Evolutionary conservation across 2,113 vertebrate genomes (phyloP).

Genomic region (Empidonax traillii): DNA sequence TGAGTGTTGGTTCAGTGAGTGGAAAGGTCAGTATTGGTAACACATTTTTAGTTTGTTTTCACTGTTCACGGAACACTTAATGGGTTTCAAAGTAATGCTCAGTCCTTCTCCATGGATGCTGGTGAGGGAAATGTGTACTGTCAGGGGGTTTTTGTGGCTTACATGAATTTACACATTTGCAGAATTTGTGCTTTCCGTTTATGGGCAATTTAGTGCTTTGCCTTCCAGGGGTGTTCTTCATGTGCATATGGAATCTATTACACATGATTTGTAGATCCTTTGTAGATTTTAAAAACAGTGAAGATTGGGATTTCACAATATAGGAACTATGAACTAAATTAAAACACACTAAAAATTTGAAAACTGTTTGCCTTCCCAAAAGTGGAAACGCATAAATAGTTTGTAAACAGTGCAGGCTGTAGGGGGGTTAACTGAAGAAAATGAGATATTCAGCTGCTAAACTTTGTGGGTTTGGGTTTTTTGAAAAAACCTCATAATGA

Average conservation of each 20-base stretch:
- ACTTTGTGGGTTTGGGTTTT: neutral
- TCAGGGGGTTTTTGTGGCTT: neutral
- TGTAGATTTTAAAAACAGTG: neutral
- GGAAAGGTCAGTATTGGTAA: neutral
- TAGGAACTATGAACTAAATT: neutral
- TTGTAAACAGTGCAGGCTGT: neutral
- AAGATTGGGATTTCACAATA: conserved; percentile 8
- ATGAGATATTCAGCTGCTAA: neutral
- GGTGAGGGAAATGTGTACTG: neutral
- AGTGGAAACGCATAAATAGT: neutral
- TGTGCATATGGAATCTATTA: neutral
- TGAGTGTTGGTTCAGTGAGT: neutral
- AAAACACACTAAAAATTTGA: neutral
- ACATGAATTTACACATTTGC: neutral
- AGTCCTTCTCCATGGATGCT: neutral
- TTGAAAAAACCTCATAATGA: neutral
- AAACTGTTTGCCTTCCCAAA: neutral
- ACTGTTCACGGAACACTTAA: neutral
- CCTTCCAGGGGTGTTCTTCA: neutral
- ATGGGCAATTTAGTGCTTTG: neutral
- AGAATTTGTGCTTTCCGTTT: neutral
- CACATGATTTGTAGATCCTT: neutral
- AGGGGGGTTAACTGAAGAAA: neutral
- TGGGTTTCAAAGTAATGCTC: neutral
- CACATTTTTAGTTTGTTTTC: neutral